Evolutionary conservation across 23 tunicate genomes (phyloP), one percentile per base, ranked within the genome.

Genomic region (Ciona savignyi): DNA sequence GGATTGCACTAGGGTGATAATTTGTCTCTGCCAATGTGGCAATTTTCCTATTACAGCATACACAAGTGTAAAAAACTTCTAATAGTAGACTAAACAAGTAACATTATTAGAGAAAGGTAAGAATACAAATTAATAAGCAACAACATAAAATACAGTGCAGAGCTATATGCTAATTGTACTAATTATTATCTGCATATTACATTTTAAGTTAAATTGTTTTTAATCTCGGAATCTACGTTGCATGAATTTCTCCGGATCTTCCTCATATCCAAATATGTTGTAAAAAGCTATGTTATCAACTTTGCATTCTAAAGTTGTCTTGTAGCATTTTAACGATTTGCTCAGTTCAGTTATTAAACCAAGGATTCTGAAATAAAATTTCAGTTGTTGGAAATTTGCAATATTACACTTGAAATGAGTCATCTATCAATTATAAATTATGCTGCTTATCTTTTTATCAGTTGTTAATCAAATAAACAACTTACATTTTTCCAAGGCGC

Each of bases 191-290:
- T n/a, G n/a, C n/a, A n/a, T n/a, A n/a, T n/a, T n/a, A n/a, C n/a
- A n/a, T n/a, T n/a, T n/a, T n/a, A n/a, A n/a, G n/a, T n/a, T n/a
- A n/a, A n/a, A n/a, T 51, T 51, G 68, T 64, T 6, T 80, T 87
- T 49, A 90, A 61, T 83, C 81, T 9, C 91, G 74, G 61, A 91
- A 91, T 32, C 97, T 74, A 6, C 77, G 49, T 67, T 91, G 97
- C 97, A 91, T 85, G 63, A 84, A 91, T 73, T 91, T 77, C 76
- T 91, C 97, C 27, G 91, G 82, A 48, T 91, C 97, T 65, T 80
- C 72, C 60, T 80, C 71, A 79, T 91, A 91, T 0, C 79, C 85
- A 72, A 75, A 91, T 15, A 80, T 85, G 60, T 66, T 84, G 72
- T 91, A 91, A 62, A 91, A 85, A 49, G 62, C 42, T 2, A 85